Percentiles rank a stretch among this genome's conserved stretches.
Evolutionary conservation across 2,797 vertebrate species (phyloP).

Genomic region (Bradypodion pumilum): DNA sequence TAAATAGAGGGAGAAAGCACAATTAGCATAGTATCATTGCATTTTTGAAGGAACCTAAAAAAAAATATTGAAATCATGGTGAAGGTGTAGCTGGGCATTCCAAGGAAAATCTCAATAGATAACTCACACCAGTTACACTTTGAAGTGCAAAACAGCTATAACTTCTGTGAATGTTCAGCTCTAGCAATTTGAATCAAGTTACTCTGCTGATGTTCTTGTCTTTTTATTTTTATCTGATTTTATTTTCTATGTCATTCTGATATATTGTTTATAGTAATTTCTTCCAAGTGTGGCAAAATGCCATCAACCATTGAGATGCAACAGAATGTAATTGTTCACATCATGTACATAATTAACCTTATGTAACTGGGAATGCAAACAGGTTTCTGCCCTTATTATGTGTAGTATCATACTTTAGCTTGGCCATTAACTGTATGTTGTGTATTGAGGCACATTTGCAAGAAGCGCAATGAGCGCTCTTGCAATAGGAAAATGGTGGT

Average conservation of each 20-base stretch:
- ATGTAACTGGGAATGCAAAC: too few relatives aligned
- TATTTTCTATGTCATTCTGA: background rate
- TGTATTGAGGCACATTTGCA: too few relatives aligned
- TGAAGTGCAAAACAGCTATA: background rate
- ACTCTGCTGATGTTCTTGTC: background rate
- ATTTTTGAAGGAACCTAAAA: constrained; percentile 7
- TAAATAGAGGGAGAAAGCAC: constrained; percentile 68
- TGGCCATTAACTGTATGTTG: too few relatives aligned
- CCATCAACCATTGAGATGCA: too few relatives aligned
- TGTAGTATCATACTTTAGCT: too few relatives aligned
- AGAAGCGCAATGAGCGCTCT: too few relatives aligned
- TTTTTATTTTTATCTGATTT: background rate
- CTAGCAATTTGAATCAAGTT: background rate
- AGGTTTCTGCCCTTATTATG: too few relatives aligned
- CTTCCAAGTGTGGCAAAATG: too few relatives aligned
- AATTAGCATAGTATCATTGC: constrained; percentile 48
- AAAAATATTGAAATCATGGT: background rate
- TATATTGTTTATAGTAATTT: background rate
- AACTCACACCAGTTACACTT: background rate
- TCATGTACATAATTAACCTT: too few relatives aligned
- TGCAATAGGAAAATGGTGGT: too few relatives aligned
- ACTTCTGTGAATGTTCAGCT: background rate
- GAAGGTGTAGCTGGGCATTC: background rate
- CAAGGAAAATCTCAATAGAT: background rate
- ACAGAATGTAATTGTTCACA: too few relatives aligned